A percentile compares a stretch with the other conserved stretches of the same genome.
These are phyloP conservation scores for Euphydryas editha DNA, from an alignment of 2,888 invertebrate species.

Conservation along the genomic window DNA sequence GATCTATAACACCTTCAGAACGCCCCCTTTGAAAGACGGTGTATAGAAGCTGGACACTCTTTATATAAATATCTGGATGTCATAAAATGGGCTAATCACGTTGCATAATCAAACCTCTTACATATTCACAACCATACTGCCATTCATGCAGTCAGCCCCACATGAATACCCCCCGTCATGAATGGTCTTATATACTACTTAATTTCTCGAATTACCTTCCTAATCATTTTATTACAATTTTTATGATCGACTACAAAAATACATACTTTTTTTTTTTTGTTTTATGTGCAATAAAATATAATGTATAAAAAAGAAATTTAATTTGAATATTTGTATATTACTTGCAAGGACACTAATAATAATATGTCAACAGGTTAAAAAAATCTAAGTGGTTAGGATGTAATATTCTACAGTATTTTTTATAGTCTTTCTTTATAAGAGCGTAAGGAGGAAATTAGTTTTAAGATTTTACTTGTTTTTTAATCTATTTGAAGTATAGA, in stretches of 20 bases:
- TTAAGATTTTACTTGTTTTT: slow-evolving; percentile 7
- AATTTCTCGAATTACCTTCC: slow-evolving; percentile 33
- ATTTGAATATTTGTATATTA: background rate
- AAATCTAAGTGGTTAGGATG: slow-evolving; percentile 27
- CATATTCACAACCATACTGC: too few species aligned
- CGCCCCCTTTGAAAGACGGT: too few species aligned
- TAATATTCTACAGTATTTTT: slow-evolving; percentile 31
- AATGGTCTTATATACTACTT: slow-evolving; percentile 8
- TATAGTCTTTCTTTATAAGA: slow-evolving; percentile 14
- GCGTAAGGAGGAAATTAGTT: background rate
- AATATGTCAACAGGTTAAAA: too few species aligned
- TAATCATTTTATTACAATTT: slow-evolving; percentile 18
- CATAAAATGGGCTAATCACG: background rate
- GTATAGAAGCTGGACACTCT: too few species aligned
- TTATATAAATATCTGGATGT: too few species aligned
- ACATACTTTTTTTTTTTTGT: slow-evolving; percentile 12
- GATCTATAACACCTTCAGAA: too few species aligned
- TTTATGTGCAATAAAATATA: slow-evolving; percentile 9
- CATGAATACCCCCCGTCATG: background rate
- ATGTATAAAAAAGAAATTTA: background rate
- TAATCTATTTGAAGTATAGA: slow-evolving; percentile 1
- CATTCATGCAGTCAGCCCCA: too few species aligned
- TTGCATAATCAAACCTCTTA: background rate
- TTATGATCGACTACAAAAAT: background rate
- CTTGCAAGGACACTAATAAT: background rate